phyloP scores from a whole-genome alignment of 2,113 vertebrate species.

The Puffinus mauretanicus region DNA sequence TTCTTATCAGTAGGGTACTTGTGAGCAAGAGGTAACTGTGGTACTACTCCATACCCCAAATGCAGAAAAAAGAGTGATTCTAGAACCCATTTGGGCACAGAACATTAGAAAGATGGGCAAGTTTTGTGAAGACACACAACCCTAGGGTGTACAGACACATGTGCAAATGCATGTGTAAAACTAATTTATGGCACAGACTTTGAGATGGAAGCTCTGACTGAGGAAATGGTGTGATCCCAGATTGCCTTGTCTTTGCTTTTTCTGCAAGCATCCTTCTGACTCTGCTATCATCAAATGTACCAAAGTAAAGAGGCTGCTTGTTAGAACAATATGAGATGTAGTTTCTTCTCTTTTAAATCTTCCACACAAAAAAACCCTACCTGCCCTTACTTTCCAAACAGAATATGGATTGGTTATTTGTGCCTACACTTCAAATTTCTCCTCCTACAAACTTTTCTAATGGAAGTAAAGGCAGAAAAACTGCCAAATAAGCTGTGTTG shows the following conservation, averaged over 20 bases:
- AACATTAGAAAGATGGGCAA: neutral
- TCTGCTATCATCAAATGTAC: neutral
- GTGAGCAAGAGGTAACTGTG: neutral
- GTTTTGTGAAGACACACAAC: neutral
- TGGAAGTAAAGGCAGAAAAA: neutral
- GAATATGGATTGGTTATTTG: neutral
- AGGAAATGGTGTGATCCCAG: neutral
- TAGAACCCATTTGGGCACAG: neutral
- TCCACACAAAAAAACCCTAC: neutral
- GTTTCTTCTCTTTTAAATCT: neutral
- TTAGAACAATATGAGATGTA: neutral
- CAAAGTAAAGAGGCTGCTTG: neutral
- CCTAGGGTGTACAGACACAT: neutral
- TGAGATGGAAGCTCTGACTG: fast-evolving
- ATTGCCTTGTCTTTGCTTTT: neutral
- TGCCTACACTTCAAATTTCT: neutral
- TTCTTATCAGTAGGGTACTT: neutral
- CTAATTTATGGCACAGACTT: neutral
- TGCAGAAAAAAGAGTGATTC: neutral
- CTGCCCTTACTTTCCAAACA: neutral
- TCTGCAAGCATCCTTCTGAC: neutral
- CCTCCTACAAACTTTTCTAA: neutral
- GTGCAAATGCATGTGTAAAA: neutral
- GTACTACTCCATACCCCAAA: neutral
- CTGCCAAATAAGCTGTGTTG: neutral